Conservation (phyloP, 92 coral and sea anemone genomes). For the Zoanthus solanderi region DNA sequence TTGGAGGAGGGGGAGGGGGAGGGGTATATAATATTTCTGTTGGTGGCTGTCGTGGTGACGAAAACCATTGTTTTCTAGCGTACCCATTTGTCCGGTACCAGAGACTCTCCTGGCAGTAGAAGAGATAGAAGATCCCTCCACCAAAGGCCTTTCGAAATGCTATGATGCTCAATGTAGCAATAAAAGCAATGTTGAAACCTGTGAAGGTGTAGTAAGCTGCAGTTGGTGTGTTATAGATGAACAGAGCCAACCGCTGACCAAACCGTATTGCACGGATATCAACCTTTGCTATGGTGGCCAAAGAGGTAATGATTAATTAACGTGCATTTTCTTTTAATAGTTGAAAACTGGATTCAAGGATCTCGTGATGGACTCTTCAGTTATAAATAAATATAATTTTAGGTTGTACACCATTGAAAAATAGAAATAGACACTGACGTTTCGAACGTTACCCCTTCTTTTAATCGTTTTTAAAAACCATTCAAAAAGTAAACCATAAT, state of each 20-base stretch:
- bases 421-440: too few species aligned
- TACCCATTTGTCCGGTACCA: constrained; percentile 68
- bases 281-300: constrained; percentile 69
- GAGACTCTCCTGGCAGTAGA: constrained; percentile 43
- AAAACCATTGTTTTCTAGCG: constrained; percentile 6
- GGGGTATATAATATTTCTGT: too few species aligned
- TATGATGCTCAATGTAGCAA: neutral
- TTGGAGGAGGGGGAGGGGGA: too few species aligned
- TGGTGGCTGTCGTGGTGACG: too few species aligned
- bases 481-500: too few species aligned
- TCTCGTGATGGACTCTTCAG: too few species aligned
- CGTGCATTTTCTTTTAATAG: too few species aligned
- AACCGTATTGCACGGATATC: constrained; percentile 56
- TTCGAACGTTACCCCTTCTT: too few species aligned
- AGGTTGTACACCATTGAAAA: too few species aligned
- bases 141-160: neutral
- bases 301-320: neutral
- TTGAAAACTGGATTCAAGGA: too few species aligned
- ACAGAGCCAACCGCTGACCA: constrained; percentile 42
- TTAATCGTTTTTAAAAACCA: too few species aligned
- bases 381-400: too few species aligned
- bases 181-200: constrained; percentile 15
- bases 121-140: constrained; percentile 21
- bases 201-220: constrained; percentile 66
- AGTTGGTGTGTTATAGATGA: constrained; percentile 68